These are phyloP conservation scores for Athetis lepigone DNA, from an alignment of 2,888 invertebrate genomes.

Conservation along the genomic window DNA sequence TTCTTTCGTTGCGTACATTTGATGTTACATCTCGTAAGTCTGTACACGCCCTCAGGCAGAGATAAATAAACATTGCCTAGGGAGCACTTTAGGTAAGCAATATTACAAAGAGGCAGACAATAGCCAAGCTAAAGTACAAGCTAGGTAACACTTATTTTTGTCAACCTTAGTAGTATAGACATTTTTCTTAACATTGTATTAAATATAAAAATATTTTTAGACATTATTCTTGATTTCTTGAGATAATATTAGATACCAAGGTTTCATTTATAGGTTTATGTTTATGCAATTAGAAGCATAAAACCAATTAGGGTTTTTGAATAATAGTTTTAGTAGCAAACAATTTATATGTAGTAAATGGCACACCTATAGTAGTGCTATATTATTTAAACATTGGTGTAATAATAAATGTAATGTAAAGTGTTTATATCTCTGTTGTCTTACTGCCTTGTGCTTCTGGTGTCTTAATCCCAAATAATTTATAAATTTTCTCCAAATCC, in stretches of 20 bases:
- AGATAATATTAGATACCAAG: constrained; percentile 5
- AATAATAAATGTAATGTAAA: too few species aligned
- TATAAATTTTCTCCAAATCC: not conserved
- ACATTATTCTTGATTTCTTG: constrained; percentile 1
- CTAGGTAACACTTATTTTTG: too few species aligned
- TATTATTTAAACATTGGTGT: too few species aligned
- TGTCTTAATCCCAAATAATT: not conserved
- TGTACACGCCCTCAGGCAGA: too few species aligned
- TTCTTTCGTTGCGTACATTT: too few species aligned
- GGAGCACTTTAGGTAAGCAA: too few species aligned
- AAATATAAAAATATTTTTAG: constrained; percentile 23
- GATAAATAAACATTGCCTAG: too few species aligned
- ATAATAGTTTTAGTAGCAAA: not conserved
- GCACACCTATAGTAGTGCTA: too few species aligned
- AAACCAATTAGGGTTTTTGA: not conserved
- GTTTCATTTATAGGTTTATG: not conserved
- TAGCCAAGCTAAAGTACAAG: too few species aligned
- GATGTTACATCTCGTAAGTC: too few species aligned
- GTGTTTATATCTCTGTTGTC: too few species aligned
- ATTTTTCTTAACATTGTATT: constrained; percentile 9
- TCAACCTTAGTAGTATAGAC: not conserved
- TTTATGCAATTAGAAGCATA: not conserved
- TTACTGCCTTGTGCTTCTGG: not conserved
- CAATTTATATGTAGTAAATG: not conserved
- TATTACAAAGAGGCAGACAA: too few species aligned